Evolutionary conservation across 2,888 invertebrate species (phyloP).

Genomic region (Incurvaria masculella): DNA sequence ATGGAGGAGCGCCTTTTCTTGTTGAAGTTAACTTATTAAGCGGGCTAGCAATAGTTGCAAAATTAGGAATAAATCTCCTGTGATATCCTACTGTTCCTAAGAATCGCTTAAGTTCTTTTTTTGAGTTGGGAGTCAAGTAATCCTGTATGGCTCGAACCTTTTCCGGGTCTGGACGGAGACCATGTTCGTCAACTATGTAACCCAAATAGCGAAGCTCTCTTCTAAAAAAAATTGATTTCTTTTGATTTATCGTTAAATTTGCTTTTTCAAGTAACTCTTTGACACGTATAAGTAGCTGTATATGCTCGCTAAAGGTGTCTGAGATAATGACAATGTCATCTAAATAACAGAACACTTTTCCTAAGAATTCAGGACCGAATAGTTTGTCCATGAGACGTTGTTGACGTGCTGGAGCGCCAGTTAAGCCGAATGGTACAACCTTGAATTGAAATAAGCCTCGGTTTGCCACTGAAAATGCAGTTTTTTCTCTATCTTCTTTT

Average conservation of each 20-base stretch:
- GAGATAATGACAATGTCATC: slow-evolving; percentile 16
- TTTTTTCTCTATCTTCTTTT: slow-evolving; percentile 4
- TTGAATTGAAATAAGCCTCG: neutral
- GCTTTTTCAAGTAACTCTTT: slow-evolving; percentile 14
- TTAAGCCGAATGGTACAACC: slow-evolving; percentile 9
- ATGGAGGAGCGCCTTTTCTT: neutral
- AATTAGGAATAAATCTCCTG: neutral
- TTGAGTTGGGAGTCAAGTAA: neutral
- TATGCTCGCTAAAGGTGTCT: slow-evolving; percentile 4
- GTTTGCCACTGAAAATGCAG: slow-evolving; percentile 8
- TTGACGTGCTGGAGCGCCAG: slow-evolving; percentile 4
- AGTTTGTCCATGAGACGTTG: slow-evolving; percentile 8
- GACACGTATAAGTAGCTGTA: slow-evolving; percentile 12
- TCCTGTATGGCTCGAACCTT: slow-evolving; percentile 12
- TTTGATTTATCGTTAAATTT: slow-evolving; percentile 19
- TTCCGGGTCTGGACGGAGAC: slow-evolving; percentile 17
- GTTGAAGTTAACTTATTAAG: neutral
- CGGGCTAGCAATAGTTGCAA: neutral
- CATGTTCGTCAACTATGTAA: slow-evolving; percentile 19
- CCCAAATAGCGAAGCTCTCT: slow-evolving; percentile 21
- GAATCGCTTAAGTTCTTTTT: neutral
- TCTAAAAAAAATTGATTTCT: slow-evolving; percentile 18
- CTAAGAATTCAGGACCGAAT: slow-evolving; percentile 13
- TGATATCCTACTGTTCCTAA: neutral
- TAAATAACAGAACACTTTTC: slow-evolving; percentile 16